Conservation (phyloP, 2,888 invertebrate genomes). For the Melolontha melolontha region DNA sequence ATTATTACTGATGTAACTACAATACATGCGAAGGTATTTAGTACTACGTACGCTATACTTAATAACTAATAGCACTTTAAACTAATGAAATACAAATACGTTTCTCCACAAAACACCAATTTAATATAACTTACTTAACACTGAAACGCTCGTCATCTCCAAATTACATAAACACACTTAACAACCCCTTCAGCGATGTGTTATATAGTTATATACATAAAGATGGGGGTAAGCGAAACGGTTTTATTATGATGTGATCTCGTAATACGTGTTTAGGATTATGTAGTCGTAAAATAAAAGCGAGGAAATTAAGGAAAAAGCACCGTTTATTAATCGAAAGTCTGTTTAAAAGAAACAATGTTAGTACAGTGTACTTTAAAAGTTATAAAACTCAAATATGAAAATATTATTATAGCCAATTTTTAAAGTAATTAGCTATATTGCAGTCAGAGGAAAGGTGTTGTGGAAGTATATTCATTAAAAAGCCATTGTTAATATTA, state of each 20-base stretch:
- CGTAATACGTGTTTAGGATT: constrained; percentile 12
- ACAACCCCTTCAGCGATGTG: constrained; percentile 5
- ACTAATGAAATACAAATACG: constrained; percentile 13
- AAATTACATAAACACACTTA: constrained; percentile 11
- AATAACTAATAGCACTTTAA: constrained; percentile 14
- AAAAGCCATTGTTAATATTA: no score
- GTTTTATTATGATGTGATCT: constrained; percentile 20
- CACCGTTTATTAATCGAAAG: not conserved
- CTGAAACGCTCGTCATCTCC: not conserved
- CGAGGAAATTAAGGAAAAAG: not conserved
- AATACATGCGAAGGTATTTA: no score
- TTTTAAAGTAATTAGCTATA: no score
- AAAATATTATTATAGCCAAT: no score
- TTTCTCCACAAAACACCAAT: constrained; percentile 5
- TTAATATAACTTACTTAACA: constrained; percentile 9
- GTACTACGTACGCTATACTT: not conserved
- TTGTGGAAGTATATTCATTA: no score
- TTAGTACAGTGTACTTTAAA: no score
- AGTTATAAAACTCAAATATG: no score
- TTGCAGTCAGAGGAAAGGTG: no score
- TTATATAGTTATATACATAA: no score
- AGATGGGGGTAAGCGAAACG: constrained; percentile 7
- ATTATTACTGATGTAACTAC: no score
- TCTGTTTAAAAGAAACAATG: not conserved
- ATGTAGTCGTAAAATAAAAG: constrained; percentile 1